Base-by-base conservation (phyloP, 2,888 invertebrate genomes). In the Dendrolimus houi region DNA sequence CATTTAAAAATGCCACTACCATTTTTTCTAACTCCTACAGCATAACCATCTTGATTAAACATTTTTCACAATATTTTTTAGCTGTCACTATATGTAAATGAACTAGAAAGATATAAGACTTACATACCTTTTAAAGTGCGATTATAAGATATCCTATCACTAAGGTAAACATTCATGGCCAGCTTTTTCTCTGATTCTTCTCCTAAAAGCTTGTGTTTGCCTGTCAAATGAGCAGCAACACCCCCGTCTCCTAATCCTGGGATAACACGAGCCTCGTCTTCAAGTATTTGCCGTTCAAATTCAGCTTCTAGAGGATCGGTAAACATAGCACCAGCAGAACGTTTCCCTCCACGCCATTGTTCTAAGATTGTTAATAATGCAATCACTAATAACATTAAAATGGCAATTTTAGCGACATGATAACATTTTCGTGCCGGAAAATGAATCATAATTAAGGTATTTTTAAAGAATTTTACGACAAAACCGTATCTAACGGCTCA, bases 161-260 rank as follows among this genome's bases (percentile, higher is more conserved):
- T 98, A 8, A 98, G 91, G 67, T 97, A 93, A 59, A 96, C 94
- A 79, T 98, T 98, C 64, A 98, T 93, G 1, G 98, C 98, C 66
- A 96, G 95, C 74, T 94, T 95, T 70, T 95, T 94, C 77, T 96
- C 93, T 0, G 95, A 92, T 65, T 93, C 92, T 60, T 96, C 95
- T 1, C 95, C 95, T 74, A 65, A 82, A 53, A 83, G 81, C 70
- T 93, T 93, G 56, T 96, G 96, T 41, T 91, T 87, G 0, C 94
- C 95, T 10, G 89, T 84, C 10, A 97, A 87, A 64, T 87, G 86
- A 0, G 95, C 95, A 0, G 95, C 92, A 12, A 90, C 91, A 0
- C 90, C 97, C 56, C 92, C 89, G 65, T 95, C 94, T 0, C 97
- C 97, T 54, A 97, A 82, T 2, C 94, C 94, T 7, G 92, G 90